Evolutionary conservation across 2,113 vertebrate species (phyloP).

Genomic region (Glaucomys volans): DNA sequence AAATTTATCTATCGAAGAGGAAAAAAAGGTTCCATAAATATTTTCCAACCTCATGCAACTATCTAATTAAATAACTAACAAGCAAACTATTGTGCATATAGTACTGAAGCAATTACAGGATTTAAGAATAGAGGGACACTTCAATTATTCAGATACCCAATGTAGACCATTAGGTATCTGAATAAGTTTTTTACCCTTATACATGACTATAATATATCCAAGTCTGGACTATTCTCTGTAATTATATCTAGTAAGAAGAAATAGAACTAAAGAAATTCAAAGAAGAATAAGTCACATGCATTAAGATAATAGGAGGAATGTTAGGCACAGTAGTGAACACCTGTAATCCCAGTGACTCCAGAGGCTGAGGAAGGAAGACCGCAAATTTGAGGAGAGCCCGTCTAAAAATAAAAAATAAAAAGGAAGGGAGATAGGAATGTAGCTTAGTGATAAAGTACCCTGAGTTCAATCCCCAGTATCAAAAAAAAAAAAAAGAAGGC

Average conservation of each 20-base stretch:
- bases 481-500: too few relatives aligned
- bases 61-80: not conserved
- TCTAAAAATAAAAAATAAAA: too few relatives aligned
- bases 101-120: not conserved
- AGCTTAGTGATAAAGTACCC: too few relatives aligned
- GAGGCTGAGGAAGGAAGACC: too few relatives aligned
- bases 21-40: not conserved
- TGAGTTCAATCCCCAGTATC: too few relatives aligned
- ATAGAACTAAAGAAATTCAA: conserved; percentile 30
- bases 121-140: not conserved
- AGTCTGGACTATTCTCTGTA: not conserved
- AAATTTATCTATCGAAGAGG: not conserved
- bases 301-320: not conserved
- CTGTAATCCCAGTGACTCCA: too few relatives aligned
- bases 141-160: conserved; percentile 26
- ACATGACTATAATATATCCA: not conserved
- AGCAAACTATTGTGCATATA: not conserved
- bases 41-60: not conserved
- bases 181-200: conserved; percentile 3
- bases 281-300: not conserved
- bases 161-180: not conserved
- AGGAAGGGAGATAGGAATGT: too few relatives aligned
- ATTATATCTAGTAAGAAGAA: conserved; percentile 13
- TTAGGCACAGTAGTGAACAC: too few relatives aligned
- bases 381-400: too few relatives aligned